Percentiles rank a stretch among this genome's conserved stretches.
phyloP scores from a whole-genome alignment of 2,797 vertebrate genomes.

The Buceros bicornis region DNA sequence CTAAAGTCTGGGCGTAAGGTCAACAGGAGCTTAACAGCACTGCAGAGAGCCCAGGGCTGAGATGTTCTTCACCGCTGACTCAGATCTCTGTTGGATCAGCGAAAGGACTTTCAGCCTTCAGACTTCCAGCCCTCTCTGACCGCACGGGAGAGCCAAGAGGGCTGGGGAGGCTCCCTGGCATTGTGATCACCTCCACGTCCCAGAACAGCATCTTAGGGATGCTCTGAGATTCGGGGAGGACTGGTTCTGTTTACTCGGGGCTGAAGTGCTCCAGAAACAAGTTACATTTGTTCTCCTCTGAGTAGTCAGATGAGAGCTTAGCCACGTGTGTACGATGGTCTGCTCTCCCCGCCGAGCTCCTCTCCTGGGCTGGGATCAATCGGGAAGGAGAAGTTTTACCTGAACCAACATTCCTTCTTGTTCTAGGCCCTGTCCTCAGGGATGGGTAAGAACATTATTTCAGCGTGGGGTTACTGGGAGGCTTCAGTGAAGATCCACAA shows the following conservation, averaged over 20 bases:
- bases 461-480: neutral
- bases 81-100: neutral
- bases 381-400: neutral
- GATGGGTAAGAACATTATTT: neutral
- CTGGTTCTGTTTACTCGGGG: neutral
- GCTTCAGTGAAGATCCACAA: neutral
- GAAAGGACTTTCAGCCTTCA: neutral
- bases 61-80: neutral
- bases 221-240: neutral
- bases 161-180: neutral
- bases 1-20: neutral
- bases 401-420: neutral
- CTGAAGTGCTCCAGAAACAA: neutral
- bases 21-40: rapidly evolving
- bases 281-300: neutral
- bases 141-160: neutral
- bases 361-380: neutral
- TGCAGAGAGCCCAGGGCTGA: neutral
- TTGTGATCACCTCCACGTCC: neutral
- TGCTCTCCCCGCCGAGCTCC: neutral
- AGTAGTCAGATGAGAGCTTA: neutral
- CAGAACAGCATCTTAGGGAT: neutral
- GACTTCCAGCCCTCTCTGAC: neutral
- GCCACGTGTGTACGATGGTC: rapidly evolving
- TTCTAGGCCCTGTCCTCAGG: neutral